phyloP scores from a whole-genome alignment of 2,113 vertebrate genomes.

The Grantiella picta region DNA sequence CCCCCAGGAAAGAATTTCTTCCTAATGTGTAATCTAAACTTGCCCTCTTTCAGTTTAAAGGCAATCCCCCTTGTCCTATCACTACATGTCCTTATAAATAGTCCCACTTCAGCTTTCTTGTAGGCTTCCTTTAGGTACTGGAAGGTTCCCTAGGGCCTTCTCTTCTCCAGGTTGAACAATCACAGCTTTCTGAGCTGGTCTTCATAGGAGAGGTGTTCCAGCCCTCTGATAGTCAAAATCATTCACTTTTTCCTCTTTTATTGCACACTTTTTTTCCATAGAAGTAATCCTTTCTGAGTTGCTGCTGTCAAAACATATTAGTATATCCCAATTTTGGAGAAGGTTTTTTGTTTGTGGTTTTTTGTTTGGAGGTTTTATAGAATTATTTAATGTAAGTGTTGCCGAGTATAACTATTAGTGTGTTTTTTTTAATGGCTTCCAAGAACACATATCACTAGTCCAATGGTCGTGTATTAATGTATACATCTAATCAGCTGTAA shows the following conservation, averaged over 20 bases:
- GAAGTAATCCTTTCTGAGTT: neutral
- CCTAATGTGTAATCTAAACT: neutral
- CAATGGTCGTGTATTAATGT: neutral
- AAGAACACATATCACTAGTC: neutral
- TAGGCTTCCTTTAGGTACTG: neutral
- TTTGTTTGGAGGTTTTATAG: neutral
- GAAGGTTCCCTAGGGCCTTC: neutral
- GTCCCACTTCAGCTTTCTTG: neutral
- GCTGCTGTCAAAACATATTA: neutral
- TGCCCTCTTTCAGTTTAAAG: neutral
- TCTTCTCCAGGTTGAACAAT: neutral
- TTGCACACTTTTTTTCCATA: rapidly evolving
- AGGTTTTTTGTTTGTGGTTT: rapidly evolving
- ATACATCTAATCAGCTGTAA: neutral
- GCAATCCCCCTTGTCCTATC: neutral
- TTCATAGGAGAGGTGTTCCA: neutral
- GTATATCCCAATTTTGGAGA: no score
- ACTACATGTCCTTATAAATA: neutral
- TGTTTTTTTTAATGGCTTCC: neutral
- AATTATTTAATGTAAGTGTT: neutral
- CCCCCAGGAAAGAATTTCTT: neutral
- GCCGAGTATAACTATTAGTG: neutral
- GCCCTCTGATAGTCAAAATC: neutral
- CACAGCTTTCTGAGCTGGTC: neutral
- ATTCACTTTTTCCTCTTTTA: neutral